Evolutionary conservation across 2,888 invertebrate species (phyloP), one percentile per base, ranked within the genome.

Genomic region (Spodoptera littoralis): DNA sequence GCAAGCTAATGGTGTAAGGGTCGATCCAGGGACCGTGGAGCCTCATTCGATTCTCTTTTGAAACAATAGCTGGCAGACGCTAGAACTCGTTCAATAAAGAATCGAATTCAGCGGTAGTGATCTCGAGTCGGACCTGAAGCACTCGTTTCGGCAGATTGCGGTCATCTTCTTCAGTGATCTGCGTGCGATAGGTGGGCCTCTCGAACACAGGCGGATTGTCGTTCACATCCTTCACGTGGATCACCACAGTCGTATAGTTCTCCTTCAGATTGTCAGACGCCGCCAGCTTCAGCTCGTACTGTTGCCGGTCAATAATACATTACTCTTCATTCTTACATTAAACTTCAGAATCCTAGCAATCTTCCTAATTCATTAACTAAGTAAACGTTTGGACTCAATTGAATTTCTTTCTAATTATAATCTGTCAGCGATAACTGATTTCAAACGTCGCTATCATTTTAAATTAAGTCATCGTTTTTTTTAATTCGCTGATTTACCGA

Each of bases 181-280:
- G 98, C 56, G 98, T 98, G 87, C 98, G 96, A 95, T 98, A 99
- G 62, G 98, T 98, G 57, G 98, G 98, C 77, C 98, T 95, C 93
- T 98, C 98, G 94, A 99, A 99, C 81, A 98, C 98, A 3, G 99
- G 99, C 49, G 99, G 98, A 95, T 99, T 99, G 96, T 99, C 99
- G 94, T 99, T 99, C 79, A 99, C 98, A 92, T 99, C 99, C 95
- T 98, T 99, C 84, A 99, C 98, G 93, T 98, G 98, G 87, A 99
- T 99, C 87, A 99, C 98, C 78, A 99, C 99, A 46, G 98, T 98
- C 48, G 99, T 99, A 95, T 98, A 98, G 96, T 99, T 99, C 94
- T 99, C 99, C 95, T 98, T 98, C 89, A 98, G 96, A 96, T 99
- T 99, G 95, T 98, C 98, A 73, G 99, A 98, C 59, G 98, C 98